Evolutionary conservation across 2,113 vertebrate species (phyloP), one percentile per base, ranked within the genome.

Genomic region (Columba livia): DNA sequence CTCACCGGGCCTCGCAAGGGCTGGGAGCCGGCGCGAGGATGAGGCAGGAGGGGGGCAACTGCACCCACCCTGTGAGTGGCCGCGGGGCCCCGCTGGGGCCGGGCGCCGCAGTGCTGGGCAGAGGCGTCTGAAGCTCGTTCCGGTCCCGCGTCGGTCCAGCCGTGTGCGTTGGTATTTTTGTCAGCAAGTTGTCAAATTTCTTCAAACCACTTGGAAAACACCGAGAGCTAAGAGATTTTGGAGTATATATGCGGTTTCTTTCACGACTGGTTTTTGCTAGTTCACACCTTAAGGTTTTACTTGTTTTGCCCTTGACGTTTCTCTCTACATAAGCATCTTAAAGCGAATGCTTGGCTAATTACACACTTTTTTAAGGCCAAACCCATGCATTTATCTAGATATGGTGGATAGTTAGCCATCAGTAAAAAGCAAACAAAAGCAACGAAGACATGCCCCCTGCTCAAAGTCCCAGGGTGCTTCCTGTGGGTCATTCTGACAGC

Each of bases 121-220:
- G 73, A 1, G 53, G 34, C 31, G 4, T 1, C 20, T 1, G 25
- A 1, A 17, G 58, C 3, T 11, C 28, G 25, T 26, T 1, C 8
- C 10, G 0, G 3, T n/a, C 9, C 20, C 14, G 3, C 31, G 4
- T 24, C 24, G 3, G 1, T 2, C 29, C 42, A 7, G 40, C 34
- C 18, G 7, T 7, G 0, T 15, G 11, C 6, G 1, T 0, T 10
- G 32, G 4, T 6, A 2, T 2, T 64, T 38, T 9, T 50, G 50
- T 17, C 32, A 17, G 42, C 24, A 25, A 26, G 19, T 23, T 25
- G 38, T 16, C 15, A 19, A 2, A 15, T 23, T 47, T 25, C 11
- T 44, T 6, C 28, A 19, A 4, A 61, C 12, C 23, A 0, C 12
- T 6, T 12, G 19, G 26, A 25, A 28, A 58, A 11, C 36, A 4